A percentile compares a stretch with the other conserved stretches of the same genome.
Evolutionary conservation across 2,113 vertebrate species (phyloP).

Genomic region (Rhodinocichla rosea): DNA sequence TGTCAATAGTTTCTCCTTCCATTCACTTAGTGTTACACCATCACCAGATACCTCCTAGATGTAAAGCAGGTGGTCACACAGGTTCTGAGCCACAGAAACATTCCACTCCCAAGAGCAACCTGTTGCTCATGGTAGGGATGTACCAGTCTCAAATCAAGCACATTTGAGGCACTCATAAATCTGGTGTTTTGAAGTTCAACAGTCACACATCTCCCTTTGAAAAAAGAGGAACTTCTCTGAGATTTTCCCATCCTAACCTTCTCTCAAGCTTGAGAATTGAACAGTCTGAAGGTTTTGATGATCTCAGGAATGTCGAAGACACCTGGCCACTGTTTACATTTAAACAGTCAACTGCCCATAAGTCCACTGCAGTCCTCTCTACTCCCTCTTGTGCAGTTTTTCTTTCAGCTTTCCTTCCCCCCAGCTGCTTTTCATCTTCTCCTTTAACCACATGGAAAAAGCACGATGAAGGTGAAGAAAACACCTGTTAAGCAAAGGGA

Average conservation of each 20-base stretch:
- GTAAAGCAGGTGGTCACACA: neutral
- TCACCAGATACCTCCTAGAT: neutral
- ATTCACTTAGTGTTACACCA: neutral
- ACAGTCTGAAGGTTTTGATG: neutral
- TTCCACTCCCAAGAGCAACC: neutral
- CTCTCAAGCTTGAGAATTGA: neutral
- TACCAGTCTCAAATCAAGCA: neutral
- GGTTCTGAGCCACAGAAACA: neutral
- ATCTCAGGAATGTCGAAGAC: neutral
- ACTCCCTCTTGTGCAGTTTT: neutral
- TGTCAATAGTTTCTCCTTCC: neutral
- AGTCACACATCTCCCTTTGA: neutral
- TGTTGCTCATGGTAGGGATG: fast-evolving
- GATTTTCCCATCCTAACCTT: neutral
- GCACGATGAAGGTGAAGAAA: neutral
- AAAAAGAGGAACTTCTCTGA: neutral
- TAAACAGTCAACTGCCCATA: neutral
- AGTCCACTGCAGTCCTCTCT: neutral
- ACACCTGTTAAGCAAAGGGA: neutral
- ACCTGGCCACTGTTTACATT: neutral
- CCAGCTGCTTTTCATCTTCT: neutral
- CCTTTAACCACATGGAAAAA: neutral
- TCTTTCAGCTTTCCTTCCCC: neutral
- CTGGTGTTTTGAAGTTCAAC: neutral
- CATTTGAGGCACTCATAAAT: neutral